Evolutionary conservation across 2,797 vertebrate species (phyloP).

Genomic region (Acridotheres tristis): DNA sequence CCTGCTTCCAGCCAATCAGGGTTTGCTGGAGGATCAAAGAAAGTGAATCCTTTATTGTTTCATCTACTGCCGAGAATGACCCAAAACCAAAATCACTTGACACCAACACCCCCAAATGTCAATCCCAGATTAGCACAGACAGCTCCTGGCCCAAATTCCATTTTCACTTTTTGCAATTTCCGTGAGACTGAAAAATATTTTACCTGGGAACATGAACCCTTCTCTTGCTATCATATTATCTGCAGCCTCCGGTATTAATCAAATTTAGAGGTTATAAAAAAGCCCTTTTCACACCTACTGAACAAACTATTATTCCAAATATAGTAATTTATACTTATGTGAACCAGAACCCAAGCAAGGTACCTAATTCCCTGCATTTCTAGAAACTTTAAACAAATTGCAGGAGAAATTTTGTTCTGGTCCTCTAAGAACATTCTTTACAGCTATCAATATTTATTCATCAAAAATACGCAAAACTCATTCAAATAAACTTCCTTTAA

Average conservation of each 20-base stretch:
- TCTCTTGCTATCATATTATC: not conserved
- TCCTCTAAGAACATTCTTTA: not conserved
- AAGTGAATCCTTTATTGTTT: slow-evolving; percentile 24
- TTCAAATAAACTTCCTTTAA: slow-evolving; percentile 58
- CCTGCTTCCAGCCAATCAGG: not conserved
- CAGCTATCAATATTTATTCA: slow-evolving; percentile 33
- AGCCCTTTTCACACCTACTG: not conserved
- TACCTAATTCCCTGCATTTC: not conserved
- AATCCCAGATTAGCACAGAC: slow-evolving; percentile 12
- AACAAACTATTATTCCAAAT: slow-evolving; percentile 5
- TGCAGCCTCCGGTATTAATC: not conserved
- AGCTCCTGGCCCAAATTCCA: not conserved
- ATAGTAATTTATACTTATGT: not conserved
- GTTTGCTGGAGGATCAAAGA: not conserved
- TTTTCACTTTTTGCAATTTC: not conserved
- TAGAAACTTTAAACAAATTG: slow-evolving; percentile 3
- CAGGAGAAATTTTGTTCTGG: not conserved
- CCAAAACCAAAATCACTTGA: slow-evolving; percentile 39
- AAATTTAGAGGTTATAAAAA: not conserved
- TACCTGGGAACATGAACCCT: not conserved
- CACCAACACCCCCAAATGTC: not conserved
- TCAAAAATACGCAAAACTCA: slow-evolving; percentile 68
- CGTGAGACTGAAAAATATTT: not conserved
- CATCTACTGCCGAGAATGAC: slow-evolving; percentile 20
- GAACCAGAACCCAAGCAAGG: not conserved